phyloP scores from a whole-genome alignment of 2,113 vertebrate genomes.

The Scolopax mira region DNA sequence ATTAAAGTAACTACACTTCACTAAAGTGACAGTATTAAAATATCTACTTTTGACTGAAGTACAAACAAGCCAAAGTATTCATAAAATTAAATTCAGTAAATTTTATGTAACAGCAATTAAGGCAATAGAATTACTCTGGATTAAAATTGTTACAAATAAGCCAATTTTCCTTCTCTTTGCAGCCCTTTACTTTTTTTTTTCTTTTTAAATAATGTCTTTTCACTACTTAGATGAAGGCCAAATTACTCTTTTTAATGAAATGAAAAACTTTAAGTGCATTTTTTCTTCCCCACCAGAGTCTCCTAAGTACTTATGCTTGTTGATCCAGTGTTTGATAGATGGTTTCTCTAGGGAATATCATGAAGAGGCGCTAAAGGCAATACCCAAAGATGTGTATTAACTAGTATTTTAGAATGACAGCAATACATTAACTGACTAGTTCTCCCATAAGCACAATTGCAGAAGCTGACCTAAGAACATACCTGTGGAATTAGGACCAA shows the following conservation, averaged over 20 bases:
- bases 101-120: conserved; percentile 17
- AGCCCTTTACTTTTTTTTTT: background rate
- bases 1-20: background rate
- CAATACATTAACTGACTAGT: background rate
- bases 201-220: background rate
- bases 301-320: background rate
- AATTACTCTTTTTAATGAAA: background rate
- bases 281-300: background rate
- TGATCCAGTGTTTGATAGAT: background rate
- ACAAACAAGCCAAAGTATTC: background rate
- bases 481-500: background rate
- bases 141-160: background rate
- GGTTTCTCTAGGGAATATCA: background rate
- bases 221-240: background rate
- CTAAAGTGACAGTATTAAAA: background rate
- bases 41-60: background rate
- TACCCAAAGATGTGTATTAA: background rate
- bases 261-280: background rate
- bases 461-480: background rate
- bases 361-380: background rate
- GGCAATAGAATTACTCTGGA: background rate
- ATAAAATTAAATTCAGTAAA: conserved; percentile 17
- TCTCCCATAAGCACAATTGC: background rate
- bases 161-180: background rate
- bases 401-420: background rate